These are phyloP conservation scores for Ceyx melanurus DNA, from an alignment of 2,113 vertebrate species.

Conservation along the genomic window DNA sequence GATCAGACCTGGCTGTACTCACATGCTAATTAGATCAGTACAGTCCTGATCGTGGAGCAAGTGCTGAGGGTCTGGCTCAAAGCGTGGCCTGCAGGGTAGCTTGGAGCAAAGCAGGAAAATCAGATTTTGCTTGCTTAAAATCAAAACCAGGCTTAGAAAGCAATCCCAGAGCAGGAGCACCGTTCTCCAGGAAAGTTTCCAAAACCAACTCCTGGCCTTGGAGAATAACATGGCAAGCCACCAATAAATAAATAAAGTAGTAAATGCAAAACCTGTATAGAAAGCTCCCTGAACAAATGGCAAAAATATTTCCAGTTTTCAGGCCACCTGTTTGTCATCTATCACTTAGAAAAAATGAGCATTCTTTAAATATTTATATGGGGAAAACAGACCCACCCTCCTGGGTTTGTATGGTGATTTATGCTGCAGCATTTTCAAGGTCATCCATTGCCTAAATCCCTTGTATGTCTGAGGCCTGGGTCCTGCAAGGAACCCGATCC, in stretches of 20 bases:
- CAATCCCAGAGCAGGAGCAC: neutral
- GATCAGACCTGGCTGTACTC: neutral
- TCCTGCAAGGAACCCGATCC: conserved; percentile 47
- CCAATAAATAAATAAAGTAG: conserved; percentile 66
- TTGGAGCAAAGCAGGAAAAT: conserved; percentile 36
- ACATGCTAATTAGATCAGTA: neutral
- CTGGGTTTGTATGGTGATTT: conserved; percentile 55
- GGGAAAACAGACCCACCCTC: conserved; percentile 53
- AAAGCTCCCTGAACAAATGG: conserved; percentile 55
- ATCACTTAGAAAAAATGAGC: conserved; percentile 55
- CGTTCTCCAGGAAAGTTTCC: conserved; percentile 38
- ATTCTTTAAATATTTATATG: conserved; percentile 59
- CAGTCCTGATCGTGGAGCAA: neutral
- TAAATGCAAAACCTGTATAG: conserved; percentile 55
- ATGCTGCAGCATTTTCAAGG: conserved; percentile 42
- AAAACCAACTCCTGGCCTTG: conserved; percentile 52
- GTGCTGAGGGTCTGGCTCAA: neutral
- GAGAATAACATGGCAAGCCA: conserved; percentile 61
- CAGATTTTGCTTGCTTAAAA: conserved; percentile 39
- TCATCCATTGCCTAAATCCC: conserved; percentile 56
- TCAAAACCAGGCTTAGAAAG: conserved; percentile 57
- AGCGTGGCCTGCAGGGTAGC: neutral
- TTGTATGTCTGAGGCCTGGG: conserved; percentile 32
- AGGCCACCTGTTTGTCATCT: conserved; percentile 68
- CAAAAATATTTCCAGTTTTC: conserved; percentile 45